Percentiles rank a stretch among this genome's conserved stretches.
Conservation (phyloP, 1,140 invertebrate species). For the Pseudomyrmex cubaensis region DNA sequence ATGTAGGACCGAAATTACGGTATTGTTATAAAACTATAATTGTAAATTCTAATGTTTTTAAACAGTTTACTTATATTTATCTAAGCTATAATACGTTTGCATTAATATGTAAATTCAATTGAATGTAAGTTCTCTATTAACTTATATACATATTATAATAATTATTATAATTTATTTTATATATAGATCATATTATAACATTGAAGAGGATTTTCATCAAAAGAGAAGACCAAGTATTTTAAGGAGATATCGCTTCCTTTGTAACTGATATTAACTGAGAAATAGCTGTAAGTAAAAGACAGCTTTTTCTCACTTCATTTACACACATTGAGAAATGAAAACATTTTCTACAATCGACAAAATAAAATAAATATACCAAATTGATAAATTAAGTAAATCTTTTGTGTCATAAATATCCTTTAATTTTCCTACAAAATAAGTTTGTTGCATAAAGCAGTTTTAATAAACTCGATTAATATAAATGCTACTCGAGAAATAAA, state of each 20-base stretch:
- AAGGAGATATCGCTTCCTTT: constrained; percentile 21
- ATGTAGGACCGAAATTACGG: constrained; percentile 20
- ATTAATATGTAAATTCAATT: background rate
- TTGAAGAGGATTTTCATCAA: background rate
- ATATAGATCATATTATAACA: constrained; percentile 18
- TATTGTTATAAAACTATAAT: background rate
- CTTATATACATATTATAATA: too few relatives aligned
- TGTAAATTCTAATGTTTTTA: background rate
- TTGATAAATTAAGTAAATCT: constrained; percentile 23
- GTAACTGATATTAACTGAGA: background rate
- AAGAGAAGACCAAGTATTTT: constrained; percentile 28
- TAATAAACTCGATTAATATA: constrained; percentile 35
- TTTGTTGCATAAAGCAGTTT: background rate
- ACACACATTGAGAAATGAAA: too few relatives aligned
- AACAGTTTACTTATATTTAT: constrained; percentile 7
- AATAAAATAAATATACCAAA: constrained; percentile 7
- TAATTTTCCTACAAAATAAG: constrained; percentile 13
- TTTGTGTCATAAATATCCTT: background rate
- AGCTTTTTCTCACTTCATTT: too few relatives aligned
- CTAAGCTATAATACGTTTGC: background rate
- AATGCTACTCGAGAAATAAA: constrained; percentile 23
- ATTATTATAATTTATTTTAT: background rate
- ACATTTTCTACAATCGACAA: background rate
- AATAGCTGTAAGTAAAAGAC: background rate
- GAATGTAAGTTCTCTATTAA: background rate